Base-by-base conservation (phyloP, 2,888 invertebrate genomes). In the Pristionchus japonicus region DNA sequence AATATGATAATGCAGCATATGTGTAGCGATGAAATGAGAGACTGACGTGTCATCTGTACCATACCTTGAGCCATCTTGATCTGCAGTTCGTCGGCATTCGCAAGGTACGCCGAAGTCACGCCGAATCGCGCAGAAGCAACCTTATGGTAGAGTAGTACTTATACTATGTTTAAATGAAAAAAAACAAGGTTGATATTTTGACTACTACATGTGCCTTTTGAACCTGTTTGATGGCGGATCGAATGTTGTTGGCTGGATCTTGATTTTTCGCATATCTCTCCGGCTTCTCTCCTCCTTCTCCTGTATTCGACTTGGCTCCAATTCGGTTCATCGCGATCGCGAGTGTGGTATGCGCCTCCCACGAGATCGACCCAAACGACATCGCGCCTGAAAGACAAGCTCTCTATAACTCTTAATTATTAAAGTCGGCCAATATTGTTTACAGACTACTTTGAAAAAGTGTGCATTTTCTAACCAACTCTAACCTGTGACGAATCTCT, bases 41-140 rank as follows among this genome's bases (percentile, higher is more conserved):
- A n/a, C n/a, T n/a, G n/a, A n/a, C n/a, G n/a, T n/a, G n/a, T n/a
- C n/a, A n/a, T n/a, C n/a, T n/a, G n/a, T n/a, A n/a, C n/a, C n/a
- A 31, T 40, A 88, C 88, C 94, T 89, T 99, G 98, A 13, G 99
- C 99, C 99, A 99, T 99, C 96, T 99, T 99, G 94, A 99, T 99
- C 95, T 99, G 99, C 91, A 99, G 95, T 95, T 99, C 99, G 95
- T 99, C 99, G 0, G 99, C 97, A 95, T 99, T 97, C 15, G 98
- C 98, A 91, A 99, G 95, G 95, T 99, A 99, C 0, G 98, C 97
- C 23, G 98, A 98, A 0, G 98, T 99, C 6, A 99, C 99, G 15
- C 99, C 99, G 95, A 99, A 99, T 84, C 99, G 96, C 13, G 99
- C 99, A 13, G 98, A 98, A 13, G 99, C 99, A 27, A 99, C 98